Evolutionary conservation across 2,113 vertebrate genomes (phyloP).

Genomic region (Pelecanoides urinatrix): DNA sequence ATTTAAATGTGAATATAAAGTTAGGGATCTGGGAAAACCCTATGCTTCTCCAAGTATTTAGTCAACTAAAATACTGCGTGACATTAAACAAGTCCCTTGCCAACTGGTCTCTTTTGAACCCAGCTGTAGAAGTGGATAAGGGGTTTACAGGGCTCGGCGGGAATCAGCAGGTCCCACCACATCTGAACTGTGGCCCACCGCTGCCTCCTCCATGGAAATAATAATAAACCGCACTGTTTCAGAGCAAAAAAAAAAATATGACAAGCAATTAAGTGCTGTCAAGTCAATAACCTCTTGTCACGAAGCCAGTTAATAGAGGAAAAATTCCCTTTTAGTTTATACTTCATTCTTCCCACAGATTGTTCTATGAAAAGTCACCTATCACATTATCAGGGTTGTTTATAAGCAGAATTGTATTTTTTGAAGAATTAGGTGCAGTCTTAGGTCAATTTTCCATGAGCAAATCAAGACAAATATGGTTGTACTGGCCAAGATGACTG

Average conservation of each 20-base stretch:
- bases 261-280: conserved; percentile 39
- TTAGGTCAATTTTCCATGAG: neutral
- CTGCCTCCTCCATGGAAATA: neutral
- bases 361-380: neutral
- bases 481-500: neutral
- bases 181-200: neutral
- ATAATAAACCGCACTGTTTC: neutral
- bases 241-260: neutral
- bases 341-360: neutral
- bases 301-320: neutral
- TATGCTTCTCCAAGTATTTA: neutral
- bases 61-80: neutral
- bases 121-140: neutral
- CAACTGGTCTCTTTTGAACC: neutral
- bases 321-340: neutral
- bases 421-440: neutral
- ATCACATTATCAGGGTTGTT: neutral
- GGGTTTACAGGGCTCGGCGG: neutral
- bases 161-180: neutral
- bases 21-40: neutral
- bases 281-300: conserved; percentile 37
- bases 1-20: neutral
- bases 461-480: neutral
- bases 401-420: neutral
- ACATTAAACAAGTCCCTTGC: neutral